Conservation (phyloP, 2,113 vertebrate genomes). For the Python bivittatus region DNA sequence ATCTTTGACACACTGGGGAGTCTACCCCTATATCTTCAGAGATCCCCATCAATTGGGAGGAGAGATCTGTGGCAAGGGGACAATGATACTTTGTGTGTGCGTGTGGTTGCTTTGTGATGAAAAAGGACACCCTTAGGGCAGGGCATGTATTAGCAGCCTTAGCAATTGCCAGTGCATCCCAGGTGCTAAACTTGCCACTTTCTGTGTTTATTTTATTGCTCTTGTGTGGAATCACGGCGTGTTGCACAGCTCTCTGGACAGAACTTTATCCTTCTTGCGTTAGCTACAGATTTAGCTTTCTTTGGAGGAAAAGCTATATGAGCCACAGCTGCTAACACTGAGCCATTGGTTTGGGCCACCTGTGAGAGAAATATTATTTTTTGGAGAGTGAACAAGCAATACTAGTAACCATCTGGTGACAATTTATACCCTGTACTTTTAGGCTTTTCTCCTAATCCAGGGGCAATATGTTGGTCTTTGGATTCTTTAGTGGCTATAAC, state of each 20-base stretch:
- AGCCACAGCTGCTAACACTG: not conserved
- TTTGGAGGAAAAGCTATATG: not conserved
- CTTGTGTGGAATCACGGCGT: not conserved
- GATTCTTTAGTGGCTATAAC: slow-evolving; percentile 60
- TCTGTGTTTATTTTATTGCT: not conserved
- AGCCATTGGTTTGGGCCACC: not conserved
- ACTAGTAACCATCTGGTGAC: slow-evolving; percentile 56
- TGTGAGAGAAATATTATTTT: slow-evolving; percentile 41
- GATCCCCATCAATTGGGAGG: not conserved
- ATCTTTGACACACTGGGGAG: not conserved
- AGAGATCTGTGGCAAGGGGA: not conserved
- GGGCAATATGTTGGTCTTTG: slow-evolving; percentile 62
- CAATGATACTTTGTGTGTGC: not conserved
- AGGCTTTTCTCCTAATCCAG: slow-evolving; percentile 51
- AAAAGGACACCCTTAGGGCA: not conserved
- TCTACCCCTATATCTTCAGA: not conserved
- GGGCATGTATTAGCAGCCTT: not conserved
- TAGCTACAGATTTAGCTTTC: not conserved
- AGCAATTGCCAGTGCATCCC: not conserved
- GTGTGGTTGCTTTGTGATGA: not conserved
- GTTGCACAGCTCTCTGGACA: not conserved
- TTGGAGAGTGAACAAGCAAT: slow-evolving; percentile 30
- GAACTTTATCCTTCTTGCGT: not conserved
- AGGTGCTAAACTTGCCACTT: not conserved
- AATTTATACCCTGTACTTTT: slow-evolving; percentile 57